phyloP scores from a whole-genome alignment of 2,113 vertebrate genomes.

The Brachypodius melanocephalos region DNA sequence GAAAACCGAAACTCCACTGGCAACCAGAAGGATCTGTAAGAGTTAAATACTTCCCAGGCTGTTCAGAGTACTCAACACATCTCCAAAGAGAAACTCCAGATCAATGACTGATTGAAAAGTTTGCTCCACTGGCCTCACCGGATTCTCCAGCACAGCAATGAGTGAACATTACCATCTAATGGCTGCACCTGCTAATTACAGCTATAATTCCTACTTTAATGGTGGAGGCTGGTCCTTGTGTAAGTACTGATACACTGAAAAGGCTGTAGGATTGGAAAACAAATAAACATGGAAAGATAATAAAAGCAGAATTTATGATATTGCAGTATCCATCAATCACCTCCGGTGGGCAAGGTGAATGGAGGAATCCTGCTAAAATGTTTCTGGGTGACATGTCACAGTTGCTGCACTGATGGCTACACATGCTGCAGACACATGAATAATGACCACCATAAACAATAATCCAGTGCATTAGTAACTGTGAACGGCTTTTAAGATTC shows the following conservation, averaged over 20 bases:
- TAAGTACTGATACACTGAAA: background rate
- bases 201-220: conserved; percentile 1
- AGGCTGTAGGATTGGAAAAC: background rate
- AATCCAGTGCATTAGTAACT: background rate
- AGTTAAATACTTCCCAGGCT: background rate
- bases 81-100: background rate
- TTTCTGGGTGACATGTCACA: background rate
- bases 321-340: background rate
- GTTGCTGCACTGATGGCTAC: background rate
- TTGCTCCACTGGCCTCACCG: background rate
- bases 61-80: background rate
- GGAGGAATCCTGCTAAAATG: background rate
- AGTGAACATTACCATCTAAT: conserved; percentile 66
- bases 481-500: background rate
- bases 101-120: background rate
- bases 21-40: background rate
- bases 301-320: background rate
- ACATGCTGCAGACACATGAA: background rate
- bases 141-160: background rate
- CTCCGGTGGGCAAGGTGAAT: background rate
- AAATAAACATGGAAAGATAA: background rate
- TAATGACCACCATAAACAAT: background rate
- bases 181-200: conserved; percentile 39
- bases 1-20: background rate
- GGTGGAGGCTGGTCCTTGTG: background rate